Base-by-base conservation (phyloP, 2,113 vertebrate genomes). In the Eptesicus fuscus region DNA sequence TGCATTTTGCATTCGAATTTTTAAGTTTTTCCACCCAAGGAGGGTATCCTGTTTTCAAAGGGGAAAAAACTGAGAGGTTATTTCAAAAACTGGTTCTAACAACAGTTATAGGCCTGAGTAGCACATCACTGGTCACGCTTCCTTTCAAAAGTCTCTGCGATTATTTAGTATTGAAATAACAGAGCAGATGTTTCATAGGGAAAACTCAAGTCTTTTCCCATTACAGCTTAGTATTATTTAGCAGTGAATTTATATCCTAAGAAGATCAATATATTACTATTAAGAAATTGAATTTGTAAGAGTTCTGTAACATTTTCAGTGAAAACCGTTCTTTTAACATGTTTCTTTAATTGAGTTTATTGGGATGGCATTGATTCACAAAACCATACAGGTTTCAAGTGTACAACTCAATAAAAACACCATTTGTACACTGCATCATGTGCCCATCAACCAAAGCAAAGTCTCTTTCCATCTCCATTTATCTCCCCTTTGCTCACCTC, bases 11-110 rank as follows among this genome's bases (percentile, higher is more conserved):
- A 40, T 89, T 94, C 49, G 35, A n/a, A 30, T 35, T 83, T 90
- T 91, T 67, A 5, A 90, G 14, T 95, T 88, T 88, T 95, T 86
- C 69, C 91, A 51, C 70, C 30, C 5, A 5, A 5, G 44, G 25
- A 40, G 79, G 83, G 56, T 37, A 0, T 56, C 87, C 59, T 94
- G 2, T 51, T 90, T 96, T 69, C 87, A 74, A 91, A 94, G 80
- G 67, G 35, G 97, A 94, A 94, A 77, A 63, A 93, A 4, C 30
- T 28, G 74, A 90, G 47, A 70, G 4, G 12, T 10, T 47, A 71
- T 87, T 61, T 47, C 17, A 70, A 56, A 92, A 85, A 59, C 22
- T 17, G 12, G 47, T 59, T 76, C 40, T 40, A 71, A 86, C 67
- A 49, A 63, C 70, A 51, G 32, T 82, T 32, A 89, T 93, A 65